A percentile compares a stretch with the other conserved stretches of the same genome.
Evolutionary conservation across 2,113 vertebrate species (phyloP).

Genomic region (human): DNA sequence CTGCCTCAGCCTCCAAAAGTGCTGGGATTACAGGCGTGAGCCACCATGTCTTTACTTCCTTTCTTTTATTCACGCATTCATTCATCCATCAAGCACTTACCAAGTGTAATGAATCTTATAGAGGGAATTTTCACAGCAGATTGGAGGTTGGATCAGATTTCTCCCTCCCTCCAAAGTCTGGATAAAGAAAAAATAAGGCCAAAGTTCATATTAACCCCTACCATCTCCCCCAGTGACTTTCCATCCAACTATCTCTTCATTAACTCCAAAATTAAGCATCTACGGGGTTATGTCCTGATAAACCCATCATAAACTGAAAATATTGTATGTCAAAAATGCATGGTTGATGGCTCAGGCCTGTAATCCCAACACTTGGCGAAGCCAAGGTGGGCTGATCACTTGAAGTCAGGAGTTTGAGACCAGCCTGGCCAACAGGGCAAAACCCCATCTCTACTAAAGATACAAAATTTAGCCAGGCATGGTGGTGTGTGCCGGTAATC

Average conservation of each 20-base stretch:
- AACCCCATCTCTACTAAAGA: no score
- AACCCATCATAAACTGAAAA: neutral
- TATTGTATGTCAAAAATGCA: neutral
- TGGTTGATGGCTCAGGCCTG: neutral
- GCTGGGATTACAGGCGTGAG: no score
- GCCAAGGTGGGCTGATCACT: no score
- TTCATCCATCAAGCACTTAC: neutral
- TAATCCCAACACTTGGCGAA: no score
- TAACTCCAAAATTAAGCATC: conserved; percentile 41
- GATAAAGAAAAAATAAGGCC: neutral
- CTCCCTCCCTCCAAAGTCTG: neutral
- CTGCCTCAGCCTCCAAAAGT: no score
- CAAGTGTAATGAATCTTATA: neutral
- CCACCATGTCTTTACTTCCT: neutral
- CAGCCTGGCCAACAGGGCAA: no score
- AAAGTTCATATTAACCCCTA: neutral
- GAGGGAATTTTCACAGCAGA: neutral
- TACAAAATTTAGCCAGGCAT: no score
- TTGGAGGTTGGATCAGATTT: neutral
- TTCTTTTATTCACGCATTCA: neutral
- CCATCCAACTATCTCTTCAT: neutral
- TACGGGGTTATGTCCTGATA: neutral
- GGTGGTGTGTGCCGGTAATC: no score
- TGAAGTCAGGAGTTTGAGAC: no score
- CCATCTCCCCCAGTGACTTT: neutral